These are phyloP conservation scores for Mus spicilegus DNA, from an alignment of 2,113 vertebrate genomes.

Conservation along the genomic window DNA sequence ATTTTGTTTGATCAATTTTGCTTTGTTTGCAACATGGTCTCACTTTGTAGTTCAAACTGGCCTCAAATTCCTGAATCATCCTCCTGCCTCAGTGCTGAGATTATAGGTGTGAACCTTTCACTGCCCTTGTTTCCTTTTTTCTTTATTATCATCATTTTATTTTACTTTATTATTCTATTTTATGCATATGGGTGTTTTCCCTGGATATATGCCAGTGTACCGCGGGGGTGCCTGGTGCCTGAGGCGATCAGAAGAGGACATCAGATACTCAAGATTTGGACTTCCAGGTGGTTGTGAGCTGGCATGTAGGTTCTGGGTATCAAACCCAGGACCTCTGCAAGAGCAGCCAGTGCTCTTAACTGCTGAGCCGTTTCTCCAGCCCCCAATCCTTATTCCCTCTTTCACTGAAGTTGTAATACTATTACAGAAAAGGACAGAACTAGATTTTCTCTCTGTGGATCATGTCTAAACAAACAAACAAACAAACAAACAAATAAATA, in stretches of 20 bases:
- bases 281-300: neutral
- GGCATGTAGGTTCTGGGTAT: neutral
- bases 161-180: neutral
- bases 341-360: neutral
- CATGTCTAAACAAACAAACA: neutral
- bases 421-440: neutral
- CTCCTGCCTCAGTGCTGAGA: neutral
- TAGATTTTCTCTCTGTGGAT: neutral
- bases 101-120: neutral
- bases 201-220: neutral
- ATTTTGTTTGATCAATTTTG: neutral
- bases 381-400: neutral
- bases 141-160: neutral
- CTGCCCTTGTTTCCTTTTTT: neutral
- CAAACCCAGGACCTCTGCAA: neutral
- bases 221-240: neutral
- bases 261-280: neutral
- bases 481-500: neutral
- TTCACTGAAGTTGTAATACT: neutral
- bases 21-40: neutral
- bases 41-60: neutral
- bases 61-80: neutral
- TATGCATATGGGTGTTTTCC: too few species aligned
- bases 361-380: neutral
- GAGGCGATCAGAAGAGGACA: neutral